Conservation (phyloP, 1,140 invertebrate genomes). For the Drosophila jambulina region DNA sequence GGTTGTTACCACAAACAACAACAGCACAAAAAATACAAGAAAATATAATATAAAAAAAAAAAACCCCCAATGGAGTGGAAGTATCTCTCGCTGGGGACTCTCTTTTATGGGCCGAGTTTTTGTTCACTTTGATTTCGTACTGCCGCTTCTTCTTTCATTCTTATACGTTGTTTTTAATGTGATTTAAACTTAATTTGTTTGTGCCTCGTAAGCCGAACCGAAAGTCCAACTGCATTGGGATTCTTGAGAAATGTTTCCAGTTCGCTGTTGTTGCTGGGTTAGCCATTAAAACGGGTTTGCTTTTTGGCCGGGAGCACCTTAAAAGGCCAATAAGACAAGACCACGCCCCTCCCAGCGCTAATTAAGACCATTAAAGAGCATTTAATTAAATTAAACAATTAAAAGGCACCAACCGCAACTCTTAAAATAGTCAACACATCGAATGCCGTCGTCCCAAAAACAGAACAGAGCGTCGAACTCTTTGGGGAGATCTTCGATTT, state of each 20-base stretch:
- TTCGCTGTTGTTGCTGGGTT: conserved; percentile 2
- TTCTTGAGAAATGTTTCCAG: conserved; percentile 65
- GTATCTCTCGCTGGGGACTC: conserved; percentile 36
- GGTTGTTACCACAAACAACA: conserved; percentile 28
- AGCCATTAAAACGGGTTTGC: conserved; percentile 49
- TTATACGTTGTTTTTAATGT: conserved; percentile 52
- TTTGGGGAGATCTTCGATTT: conserved; percentile 7
- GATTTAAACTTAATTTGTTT: conserved; percentile 73
- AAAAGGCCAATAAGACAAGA: conserved; percentile 61
- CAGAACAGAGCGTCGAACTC: conserved; percentile 13
- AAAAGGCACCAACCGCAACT: conserved; percentile 44
- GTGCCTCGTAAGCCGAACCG: conserved; percentile 29
- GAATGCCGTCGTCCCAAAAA: conserved; percentile 6
- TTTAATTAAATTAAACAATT: conserved; percentile 84
- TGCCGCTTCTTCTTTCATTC: conserved; percentile 36
- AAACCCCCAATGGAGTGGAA: conserved; percentile 22
- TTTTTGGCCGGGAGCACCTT: conserved; percentile 57
- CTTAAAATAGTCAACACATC: conserved; percentile 43
- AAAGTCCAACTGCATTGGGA: conserved; percentile 54
- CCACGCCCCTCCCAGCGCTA: conserved; percentile 48
- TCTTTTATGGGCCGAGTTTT: conserved; percentile 48
- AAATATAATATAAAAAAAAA: conserved; percentile 32
- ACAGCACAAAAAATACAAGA: conserved; percentile 7
- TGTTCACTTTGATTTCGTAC: conserved; percentile 46
- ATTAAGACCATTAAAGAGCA: conserved; percentile 78